phyloP scores from a whole-genome alignment of 1,140 invertebrate genomes.

The Zophobas morio region DNA sequence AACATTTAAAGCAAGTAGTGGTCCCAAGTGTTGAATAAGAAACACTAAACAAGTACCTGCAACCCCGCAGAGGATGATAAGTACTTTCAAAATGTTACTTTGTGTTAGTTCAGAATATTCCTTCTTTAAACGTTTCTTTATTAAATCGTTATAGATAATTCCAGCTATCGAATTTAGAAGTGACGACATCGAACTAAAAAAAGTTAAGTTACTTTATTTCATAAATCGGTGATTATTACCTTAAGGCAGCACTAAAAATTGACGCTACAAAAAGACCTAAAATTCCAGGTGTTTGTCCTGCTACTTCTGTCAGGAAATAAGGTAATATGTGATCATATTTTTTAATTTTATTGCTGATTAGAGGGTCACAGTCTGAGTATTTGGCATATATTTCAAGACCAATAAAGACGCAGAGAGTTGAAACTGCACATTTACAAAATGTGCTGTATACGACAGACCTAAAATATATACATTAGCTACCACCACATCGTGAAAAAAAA shows the following conservation, averaged over 20 bases:
- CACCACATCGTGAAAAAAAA: conserved; percentile 5
- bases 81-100: conserved; percentile 71
- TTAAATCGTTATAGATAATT: conserved; percentile 78
- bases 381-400: conserved; percentile 83
- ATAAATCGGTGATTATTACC: conserved; percentile 64
- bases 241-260: conserved; percentile 77
- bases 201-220: not conserved
- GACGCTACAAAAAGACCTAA: conserved; percentile 77
- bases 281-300: conserved; percentile 70
- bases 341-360: conserved; percentile 71
- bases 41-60: conserved; percentile 75
- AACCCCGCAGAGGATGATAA: conserved; percentile 74
- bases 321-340: conserved; percentile 70
- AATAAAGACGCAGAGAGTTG: conserved; percentile 69
- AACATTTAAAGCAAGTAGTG: conserved; percentile 74
- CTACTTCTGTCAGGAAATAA: conserved; percentile 71
- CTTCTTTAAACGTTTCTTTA: conserved; percentile 67
- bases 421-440: conserved; percentile 68
- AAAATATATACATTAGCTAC: not conserved
- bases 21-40: conserved; percentile 74
- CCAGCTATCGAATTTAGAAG: conserved; percentile 78
- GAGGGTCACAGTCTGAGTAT: conserved; percentile 82
- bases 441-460: conserved; percentile 67
- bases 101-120: conserved; percentile 67
- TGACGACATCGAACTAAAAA: conserved; percentile 75